Evolutionary conservation across 2,113 vertebrate species (phyloP), one percentile per base, ranked within the genome.

Genomic region (Albula goreensis): DNA sequence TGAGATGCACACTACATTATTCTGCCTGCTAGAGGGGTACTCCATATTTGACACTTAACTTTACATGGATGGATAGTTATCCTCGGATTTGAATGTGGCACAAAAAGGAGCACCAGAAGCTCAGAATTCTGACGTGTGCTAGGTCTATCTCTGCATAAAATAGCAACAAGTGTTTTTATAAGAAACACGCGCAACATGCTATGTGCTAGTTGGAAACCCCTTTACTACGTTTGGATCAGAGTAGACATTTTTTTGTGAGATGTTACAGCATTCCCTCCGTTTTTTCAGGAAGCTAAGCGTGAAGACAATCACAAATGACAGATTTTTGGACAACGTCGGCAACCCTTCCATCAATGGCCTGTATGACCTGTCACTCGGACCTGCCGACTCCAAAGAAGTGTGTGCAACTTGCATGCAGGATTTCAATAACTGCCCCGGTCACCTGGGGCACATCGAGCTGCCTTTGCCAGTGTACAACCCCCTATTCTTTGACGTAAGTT

Each of bases 341-440:
- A 99, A 97, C 63, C 96, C 97, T 0, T 95, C 97, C 0, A 56
- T 83, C 0, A 97, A 97, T 15, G 96, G 98, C 2, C 92, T 99
- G 1, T 99, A 99, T 0, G 98, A 99, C 85, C 88, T 99, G 91
- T 95, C 98, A 1, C 88, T 99, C 89, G 98, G 98, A 1, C 98
- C 98, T 0, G 93, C 96, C 0, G 97, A 99, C 92, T 94, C 84
- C 87, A 99, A 93, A 85, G 98, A 99, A 93, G 96, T 95, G 22
- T 99, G 98, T 92, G 92, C 97, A 0, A 99, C 98, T 10, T 99
- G 98, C 78, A 94, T 96, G 88, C 98, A 99, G 93, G 97, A 97
- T 90, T 99, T 97, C 91, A 95, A 89, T 91, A 95, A 92, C 91
- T 99, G 98, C 85, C 97, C 98, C 0, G 98, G 98, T 2, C 98